Base-by-base conservation (phyloP, 2,888 invertebrate species). In the Leucophenga maculata region DNA sequence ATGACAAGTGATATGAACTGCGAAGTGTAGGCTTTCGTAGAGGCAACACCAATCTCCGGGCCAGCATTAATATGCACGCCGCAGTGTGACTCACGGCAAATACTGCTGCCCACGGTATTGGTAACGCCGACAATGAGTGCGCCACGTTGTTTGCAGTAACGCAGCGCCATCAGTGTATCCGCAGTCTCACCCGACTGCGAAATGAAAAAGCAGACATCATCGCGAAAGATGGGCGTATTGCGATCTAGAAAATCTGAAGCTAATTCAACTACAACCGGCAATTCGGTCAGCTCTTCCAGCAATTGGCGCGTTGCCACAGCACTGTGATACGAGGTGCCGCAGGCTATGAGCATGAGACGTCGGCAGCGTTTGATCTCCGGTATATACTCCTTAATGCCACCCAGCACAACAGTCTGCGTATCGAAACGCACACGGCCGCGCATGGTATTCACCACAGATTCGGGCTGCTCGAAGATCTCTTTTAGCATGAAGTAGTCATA, bases 401-500 rank as follows among this genome's bases (percentile, higher is more conserved):
- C 99, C 62, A 99, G 91, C 2, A 94, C 93, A 0, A 99, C 95
- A 4, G 93, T 92, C 82, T 95, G 90, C 78, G 93, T 93, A 70
- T 94, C 94, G 89, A 98, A 98, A 88, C 97, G 96, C 1, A 99
- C 92, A 70, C 99, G 94, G 11, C 99, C 99, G 86, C 99, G 93
- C 99, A 99, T 99, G 0, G 99, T 99, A 86, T 99, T 99, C n/a
- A 98, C 93, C 67, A 98, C 97, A 1, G 98, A 98, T 87, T 99
- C 99, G 0, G 99, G 97, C 88, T 99, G 99, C 88, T 99, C 99
- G 90, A 98, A 99, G 86, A 99, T 99, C 92, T 99, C 99, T 89
- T 99, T 99, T 88, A 99, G 98, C 99, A 99, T 99, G 89, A 98
- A 99, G 77, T 96, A 97, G 80, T 95, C 95, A 91, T 95, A 99